Conservation (phyloP, 2,113 vertebrate genomes). For the Crotalus viridis region DNA sequence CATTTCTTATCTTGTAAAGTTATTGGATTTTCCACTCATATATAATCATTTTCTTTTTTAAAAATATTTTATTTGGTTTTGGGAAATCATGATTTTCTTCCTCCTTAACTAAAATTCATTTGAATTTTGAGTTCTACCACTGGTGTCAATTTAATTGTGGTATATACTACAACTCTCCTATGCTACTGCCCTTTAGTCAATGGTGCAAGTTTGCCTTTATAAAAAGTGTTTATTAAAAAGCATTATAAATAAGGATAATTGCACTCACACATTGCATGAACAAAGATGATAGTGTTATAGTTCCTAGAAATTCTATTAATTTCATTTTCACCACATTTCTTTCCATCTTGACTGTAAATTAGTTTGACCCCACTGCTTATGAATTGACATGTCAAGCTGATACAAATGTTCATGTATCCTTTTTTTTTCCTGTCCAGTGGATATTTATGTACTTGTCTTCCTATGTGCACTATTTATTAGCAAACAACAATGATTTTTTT, state of each 20-base stretch:
- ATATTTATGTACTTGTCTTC: background rate
- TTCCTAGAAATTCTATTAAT: background rate
- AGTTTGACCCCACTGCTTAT: background rate
- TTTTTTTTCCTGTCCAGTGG: background rate
- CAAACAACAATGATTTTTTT: background rate
- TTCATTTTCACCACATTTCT: background rate
- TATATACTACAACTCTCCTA: background rate
- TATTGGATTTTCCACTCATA: constrained; percentile 11
- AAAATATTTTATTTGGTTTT: background rate
- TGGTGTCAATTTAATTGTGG: background rate
- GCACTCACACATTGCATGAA: background rate
- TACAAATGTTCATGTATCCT: background rate
- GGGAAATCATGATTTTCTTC: background rate
- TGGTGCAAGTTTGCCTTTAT: background rate
- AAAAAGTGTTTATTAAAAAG: background rate
- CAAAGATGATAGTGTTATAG: background rate
- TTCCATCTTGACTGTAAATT: background rate
- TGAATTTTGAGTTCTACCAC: background rate
- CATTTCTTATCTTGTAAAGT: constrained; percentile 2
- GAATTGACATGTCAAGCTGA: background rate
- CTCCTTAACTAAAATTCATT: background rate
- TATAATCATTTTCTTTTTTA: background rate
- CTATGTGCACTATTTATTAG: background rate
- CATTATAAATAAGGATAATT: background rate
- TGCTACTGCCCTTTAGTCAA: background rate